Conservation (phyloP, 2,888 invertebrate genomes). For the Nebria salina region DNA sequence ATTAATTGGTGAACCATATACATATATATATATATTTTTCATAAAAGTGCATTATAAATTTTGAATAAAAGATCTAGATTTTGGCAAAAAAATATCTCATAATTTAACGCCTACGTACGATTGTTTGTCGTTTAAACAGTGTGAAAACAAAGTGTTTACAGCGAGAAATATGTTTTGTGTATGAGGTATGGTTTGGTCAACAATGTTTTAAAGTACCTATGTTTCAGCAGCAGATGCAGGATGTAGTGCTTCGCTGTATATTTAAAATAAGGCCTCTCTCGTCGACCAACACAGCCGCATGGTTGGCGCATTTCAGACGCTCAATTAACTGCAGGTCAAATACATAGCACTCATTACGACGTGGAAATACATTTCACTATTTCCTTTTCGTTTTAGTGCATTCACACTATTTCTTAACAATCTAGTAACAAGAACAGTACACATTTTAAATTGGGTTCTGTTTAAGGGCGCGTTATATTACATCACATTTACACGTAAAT, state of each 20-base stretch:
- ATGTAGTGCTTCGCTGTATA: not conserved
- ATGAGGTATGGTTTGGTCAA: not conserved
- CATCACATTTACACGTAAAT: too few species aligned
- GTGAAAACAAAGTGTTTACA: not conserved
- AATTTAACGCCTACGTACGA: not conserved
- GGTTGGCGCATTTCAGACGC: conserved; percentile 17
- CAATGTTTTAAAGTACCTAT: not conserved
- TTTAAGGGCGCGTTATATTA: too few species aligned
- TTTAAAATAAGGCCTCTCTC: not conserved
- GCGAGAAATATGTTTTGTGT: not conserved
- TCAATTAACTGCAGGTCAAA: conserved; percentile 37
- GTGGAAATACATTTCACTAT: conserved; percentile 14
- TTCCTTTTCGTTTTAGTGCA: conserved; percentile 31
- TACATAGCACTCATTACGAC: conserved; percentile 21
- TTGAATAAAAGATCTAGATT: not conserved
- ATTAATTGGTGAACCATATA: not conserved
- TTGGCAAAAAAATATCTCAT: not conserved
- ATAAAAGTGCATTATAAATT: not conserved
- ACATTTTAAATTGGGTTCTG: not conserved
- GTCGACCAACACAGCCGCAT: conserved; percentile 21
- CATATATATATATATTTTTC: not conserved
- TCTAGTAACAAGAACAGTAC: not conserved
- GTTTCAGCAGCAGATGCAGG: not conserved
- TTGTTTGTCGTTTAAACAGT: not conserved
- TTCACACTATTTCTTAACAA: not conserved